Evolutionary conservation across 2,113 vertebrate genomes (phyloP).

Genomic region (Tragelaphus scriptus): DNA sequence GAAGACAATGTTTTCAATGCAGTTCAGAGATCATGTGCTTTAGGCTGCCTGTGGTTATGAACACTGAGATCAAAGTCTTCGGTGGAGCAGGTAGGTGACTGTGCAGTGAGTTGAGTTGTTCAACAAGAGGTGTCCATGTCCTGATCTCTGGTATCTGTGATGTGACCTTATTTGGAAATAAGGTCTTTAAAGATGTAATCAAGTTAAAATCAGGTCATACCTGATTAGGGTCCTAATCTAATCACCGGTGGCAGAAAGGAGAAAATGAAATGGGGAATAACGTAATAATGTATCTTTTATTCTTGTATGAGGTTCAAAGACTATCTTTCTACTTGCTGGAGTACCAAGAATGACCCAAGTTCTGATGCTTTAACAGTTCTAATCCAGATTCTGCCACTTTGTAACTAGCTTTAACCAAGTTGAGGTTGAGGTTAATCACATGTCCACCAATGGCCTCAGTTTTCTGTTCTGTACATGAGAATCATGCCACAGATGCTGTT

Average conservation of each 20-base stretch:
- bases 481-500: background rate
- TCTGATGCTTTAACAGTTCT: background rate
- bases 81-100: accelerated
- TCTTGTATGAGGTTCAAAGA: background rate
- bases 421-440: background rate
- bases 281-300: accelerated
- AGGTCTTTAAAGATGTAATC: background rate
- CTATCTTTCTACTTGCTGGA: accelerated
- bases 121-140: background rate
- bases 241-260: background rate
- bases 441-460: background rate
- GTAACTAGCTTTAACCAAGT: background rate
- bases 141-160: background rate
- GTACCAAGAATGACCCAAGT: background rate
- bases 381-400: background rate
- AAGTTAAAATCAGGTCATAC: background rate
- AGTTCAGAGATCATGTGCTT: background rate
- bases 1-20: background rate
- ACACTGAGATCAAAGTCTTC: background rate
- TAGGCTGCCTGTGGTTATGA: background rate
- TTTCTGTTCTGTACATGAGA: background rate
- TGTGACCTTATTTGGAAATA: background rate
- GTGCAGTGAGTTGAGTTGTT: background rate
- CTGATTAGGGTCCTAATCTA: background rate
- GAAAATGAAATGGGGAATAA: background rate